Evolutionary conservation across 1,140 invertebrate species (phyloP).

Genomic region (Heterodera schachtii): DNA sequence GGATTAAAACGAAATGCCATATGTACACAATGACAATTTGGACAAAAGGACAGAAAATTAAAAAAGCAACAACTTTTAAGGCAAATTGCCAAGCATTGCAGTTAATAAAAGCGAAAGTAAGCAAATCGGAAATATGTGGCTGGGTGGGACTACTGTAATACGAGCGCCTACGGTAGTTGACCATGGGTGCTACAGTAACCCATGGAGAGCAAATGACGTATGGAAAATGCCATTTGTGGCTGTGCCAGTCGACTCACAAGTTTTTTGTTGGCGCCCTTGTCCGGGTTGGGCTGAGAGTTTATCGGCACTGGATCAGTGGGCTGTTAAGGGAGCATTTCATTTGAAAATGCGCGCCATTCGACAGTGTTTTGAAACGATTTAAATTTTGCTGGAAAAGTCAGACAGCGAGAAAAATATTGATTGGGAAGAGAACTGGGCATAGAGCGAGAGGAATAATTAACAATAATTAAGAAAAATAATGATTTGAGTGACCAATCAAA

Average conservation of each 20-base stretch:
- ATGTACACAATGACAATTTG: no score
- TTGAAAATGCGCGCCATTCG: no score
- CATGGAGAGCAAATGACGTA: no score
- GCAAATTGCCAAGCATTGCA: no score
- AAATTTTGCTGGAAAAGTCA: background rate
- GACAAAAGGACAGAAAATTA: constrained; percentile 19
- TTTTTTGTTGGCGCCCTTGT: constrained; percentile 41
- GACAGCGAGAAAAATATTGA: background rate
- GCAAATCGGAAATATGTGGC: constrained; percentile 16
- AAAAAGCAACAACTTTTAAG: no score
- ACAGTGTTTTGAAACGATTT: background rate
- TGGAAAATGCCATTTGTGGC: background rate
- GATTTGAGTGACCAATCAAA: no score
- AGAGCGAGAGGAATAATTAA: background rate
- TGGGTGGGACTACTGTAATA: constrained; percentile 1
- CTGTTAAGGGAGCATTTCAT: background rate
- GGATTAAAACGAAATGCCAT: no score
- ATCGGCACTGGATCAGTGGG: constrained; percentile 42
- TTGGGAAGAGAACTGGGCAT: no score
- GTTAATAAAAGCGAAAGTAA: constrained; percentile 27
- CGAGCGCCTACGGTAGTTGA: background rate
- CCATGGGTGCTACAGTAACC: background rate
- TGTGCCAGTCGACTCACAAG: constrained; percentile 43
- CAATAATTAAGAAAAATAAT: background rate
- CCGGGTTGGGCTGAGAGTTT: constrained; percentile 45